Evolutionary conservation across 2,888 invertebrate genomes (phyloP), one percentile per base, ranked within the genome.

Genomic region (Thymelicus acteon): DNA sequence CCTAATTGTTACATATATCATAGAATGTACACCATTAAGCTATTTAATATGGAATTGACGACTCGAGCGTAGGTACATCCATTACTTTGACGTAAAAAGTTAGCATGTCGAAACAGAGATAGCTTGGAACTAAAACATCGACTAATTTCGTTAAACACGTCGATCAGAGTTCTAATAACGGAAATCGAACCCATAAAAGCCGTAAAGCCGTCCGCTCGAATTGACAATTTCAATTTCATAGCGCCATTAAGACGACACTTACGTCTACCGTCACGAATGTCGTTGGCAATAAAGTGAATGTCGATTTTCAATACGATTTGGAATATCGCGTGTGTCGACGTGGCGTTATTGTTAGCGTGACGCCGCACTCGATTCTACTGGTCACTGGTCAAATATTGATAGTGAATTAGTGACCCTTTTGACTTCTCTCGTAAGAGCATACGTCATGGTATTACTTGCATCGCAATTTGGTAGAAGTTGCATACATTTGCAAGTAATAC

Each of bases 301-400:
- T 77, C 82, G 82, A 86, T 85, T 86, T 85, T 88, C 87, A 87
- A 88, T 82, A 85, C 83, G 85, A 85, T 87, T 89, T 83, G 85
- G 85, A 77, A 77, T 80, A 80, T 89, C 85, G 90, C 87, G 89
- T 88, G 86, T 57, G 65, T 62, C 12, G 44, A 10, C 8, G 31
- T 31, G 31, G 12, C 57, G 12, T 31, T 54, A 24, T 54, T 31
- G 57, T 13, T 6, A 13, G 57, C 57, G 57, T 52, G 49, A 57
- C 24, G 10, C 24, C 57, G 31, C 24, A 31, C 57, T 57, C 12
- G 57, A 57, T 24, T 6, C 19, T 12, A 54, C 10, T 57, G 57
- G 57, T 24, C 57, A 6, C 7, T 57, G 57, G 57, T 12, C 24
- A 10, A 13, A 7, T 7, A 13, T n/a, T 37, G 37, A 58, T 7